phyloP scores from a whole-genome alignment of 2,888 invertebrate species.

The Unio pictorum region DNA sequence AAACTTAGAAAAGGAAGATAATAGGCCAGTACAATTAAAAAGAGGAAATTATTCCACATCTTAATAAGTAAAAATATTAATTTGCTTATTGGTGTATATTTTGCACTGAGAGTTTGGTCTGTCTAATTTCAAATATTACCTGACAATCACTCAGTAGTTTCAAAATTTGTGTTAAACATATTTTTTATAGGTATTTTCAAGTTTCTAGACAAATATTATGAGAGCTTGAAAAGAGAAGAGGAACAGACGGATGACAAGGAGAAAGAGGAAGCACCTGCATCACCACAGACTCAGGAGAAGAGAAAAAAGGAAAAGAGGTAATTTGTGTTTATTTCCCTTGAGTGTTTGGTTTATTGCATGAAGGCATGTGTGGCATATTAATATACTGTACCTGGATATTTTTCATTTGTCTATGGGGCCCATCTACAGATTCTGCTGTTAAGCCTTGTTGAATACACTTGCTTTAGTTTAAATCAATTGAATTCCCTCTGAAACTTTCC shows the following conservation, averaged over 20 bases:
- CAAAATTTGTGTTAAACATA: background rate
- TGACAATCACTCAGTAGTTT: background rate
- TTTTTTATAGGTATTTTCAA: conserved; percentile 54
- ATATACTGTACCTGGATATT: too few species aligned
- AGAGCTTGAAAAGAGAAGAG: conserved; percentile 48
- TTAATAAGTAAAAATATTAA: background rate
- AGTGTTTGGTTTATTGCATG: background rate
- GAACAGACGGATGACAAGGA: conserved; percentile 15
- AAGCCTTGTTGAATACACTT: too few species aligned
- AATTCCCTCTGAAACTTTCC: too few species aligned
- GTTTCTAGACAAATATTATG: conserved; percentile 63
- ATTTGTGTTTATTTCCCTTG: background rate
- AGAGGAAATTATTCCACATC: too few species aligned
- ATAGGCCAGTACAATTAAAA: too few species aligned
- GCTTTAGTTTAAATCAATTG: too few species aligned
- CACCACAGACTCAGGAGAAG: conserved; percentile 17
- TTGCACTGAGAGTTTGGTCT: background rate
- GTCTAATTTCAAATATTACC: background rate
- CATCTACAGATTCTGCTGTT: too few species aligned
- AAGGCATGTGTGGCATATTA: too few species aligned
- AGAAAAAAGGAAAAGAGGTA: conserved; percentile 32
- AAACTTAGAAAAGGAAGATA: too few species aligned
- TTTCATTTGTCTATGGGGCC: too few species aligned
- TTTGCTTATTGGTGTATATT: background rate
- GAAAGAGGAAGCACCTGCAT: conserved; percentile 12